Evolutionary conservation across 2,113 vertebrate genomes (phyloP), one percentile per base, ranked within the genome.

Genomic region (Acanthochromis polyacanthus): DNA sequence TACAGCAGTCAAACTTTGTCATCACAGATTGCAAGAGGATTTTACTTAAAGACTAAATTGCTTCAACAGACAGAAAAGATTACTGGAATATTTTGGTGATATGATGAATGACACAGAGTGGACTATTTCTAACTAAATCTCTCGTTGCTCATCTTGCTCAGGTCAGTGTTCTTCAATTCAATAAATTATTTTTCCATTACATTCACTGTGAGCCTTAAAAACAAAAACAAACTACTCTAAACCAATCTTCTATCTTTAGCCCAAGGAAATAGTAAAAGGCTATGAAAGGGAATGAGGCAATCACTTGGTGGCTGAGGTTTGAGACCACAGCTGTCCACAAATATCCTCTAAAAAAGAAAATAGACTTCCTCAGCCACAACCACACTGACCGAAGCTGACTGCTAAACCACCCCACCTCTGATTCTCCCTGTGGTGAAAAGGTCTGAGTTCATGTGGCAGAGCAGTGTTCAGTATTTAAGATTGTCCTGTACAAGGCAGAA

Each of bases 281-380:
- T 28, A 55, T 71, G 25, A 76, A 58, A 62, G 23, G 14, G 59
- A 57, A 23, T 1, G 0, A 70, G 25, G 38, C 77, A 71, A 71
- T 72, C 57, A 71, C 66, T 78, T 59, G 56, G 55, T 43, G 70
- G 28, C 25, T 70, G 68, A 63, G 68, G 45, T 74, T 57, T 66
- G 32, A 87, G 70, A 71, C 50, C 67, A 70, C 84, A 89, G 84
- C 88, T 88, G 89, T 89, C 84, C 60, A 76, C 74, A 64, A 80
- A 61, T 22, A 75, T 87, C 75, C 58, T 75, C 61, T 48, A 72
- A 83, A 88, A 78, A 40, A 90, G 72, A 84, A 89, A 89, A 90
- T 81, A 85, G 85, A 86, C 60, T 48, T 81, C 59, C 23, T 76
- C 89, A 86, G 88, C 89, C 67, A 50, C 60, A 45, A 82, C 72